Evolutionary conservation across 2,888 invertebrate genomes (phyloP).

Genomic region (Rhimphoctona megacephalus): DNA sequence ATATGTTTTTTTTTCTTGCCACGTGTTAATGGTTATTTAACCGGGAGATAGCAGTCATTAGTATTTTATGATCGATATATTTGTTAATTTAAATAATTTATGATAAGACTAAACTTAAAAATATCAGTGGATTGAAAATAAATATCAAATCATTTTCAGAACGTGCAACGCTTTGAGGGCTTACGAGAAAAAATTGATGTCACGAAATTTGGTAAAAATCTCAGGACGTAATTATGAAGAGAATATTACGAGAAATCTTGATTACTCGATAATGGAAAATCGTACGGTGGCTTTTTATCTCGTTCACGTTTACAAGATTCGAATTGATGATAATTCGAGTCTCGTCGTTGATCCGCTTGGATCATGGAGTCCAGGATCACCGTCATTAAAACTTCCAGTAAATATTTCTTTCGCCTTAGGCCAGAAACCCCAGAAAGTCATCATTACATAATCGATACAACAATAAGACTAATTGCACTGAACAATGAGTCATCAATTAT

Average conservation of each 20-base stretch:
- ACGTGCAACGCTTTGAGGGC: conserved; percentile 69
- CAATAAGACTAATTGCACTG: too few relatives aligned
- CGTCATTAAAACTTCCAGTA: conserved; percentile 73
- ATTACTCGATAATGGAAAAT: conserved; percentile 74
- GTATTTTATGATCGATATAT: too few relatives aligned
- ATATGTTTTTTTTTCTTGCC: too few relatives aligned
- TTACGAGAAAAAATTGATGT: conserved; percentile 67
- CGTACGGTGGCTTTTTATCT: conserved; percentile 78
- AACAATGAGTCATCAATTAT: too few relatives aligned
- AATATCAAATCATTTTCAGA: conserved; percentile 54
- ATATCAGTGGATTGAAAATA: background rate
- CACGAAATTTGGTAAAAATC: conserved; percentile 25
- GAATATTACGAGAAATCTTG: conserved; percentile 74
- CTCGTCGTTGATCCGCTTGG: conserved; percentile 79
- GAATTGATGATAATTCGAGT: conserved; percentile 80
- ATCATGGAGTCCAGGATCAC: conserved; percentile 78
- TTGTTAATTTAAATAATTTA: too few relatives aligned
- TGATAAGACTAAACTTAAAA: too few relatives aligned
- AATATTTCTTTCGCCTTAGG: conserved; percentile 33
- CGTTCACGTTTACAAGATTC: conserved; percentile 81
- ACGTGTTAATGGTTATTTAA: too few relatives aligned
- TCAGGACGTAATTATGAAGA: conserved; percentile 38
- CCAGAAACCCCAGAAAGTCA: too few relatives aligned
- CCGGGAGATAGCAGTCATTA: too few relatives aligned
- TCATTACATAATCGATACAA: too few relatives aligned